Base-by-base conservation (phyloP, 2,888 invertebrate species). In the Anorthoa munda region DNA sequence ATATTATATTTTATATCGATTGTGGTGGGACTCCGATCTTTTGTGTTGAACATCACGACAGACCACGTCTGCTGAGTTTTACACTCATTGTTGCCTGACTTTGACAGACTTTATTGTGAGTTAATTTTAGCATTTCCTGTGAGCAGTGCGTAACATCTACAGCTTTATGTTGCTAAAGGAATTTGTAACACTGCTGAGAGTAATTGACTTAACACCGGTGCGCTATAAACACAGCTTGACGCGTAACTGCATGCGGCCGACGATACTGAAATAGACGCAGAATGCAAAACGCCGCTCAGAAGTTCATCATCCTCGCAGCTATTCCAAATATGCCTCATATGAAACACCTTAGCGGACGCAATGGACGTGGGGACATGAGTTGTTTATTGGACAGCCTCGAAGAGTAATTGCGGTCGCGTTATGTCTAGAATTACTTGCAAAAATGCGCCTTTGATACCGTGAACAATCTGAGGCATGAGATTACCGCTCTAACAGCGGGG, bases 261-360 rank as follows among this genome's bases (percentile, higher is more conserved):
- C 86, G 88, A 77, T 86, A 88, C 91, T 93, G 91, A 94, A 94
- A 94, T 94, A 94, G 93, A 92, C 87, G 85, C 88, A 90, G 91
- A 93, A 93, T 93, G 93, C 93, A 93, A 94, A 94, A 92, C 91
- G 90, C 85, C 85, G 88, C 85, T 88, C 88, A 89, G 88, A 93
- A 92, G 94, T 94, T 95, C 94, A 94, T 94, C 93, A 94, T 92
- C 93, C 93, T 90, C 88, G 77, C 77, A 72, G 92, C 91, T 92
- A 94, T 94, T 93, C 88, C 87, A 89, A 93, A 92, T 91, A 93
- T 91, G 91, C 89, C 86, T 89, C 86, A 86, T 90, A 89, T 88
- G 89, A 90, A 90, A 90, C 90, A 89, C 90, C 89, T 92, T 88
- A 85, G 87, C 85, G 83, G 83, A 85, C 84, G 87, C 72, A 73